Percentiles rank a stretch among this genome's conserved stretches.
Evolutionary conservation across 30 jellyfish, hydroid and myxozoan genomes (phyloP).

Genomic region (Mastigias papua): DNA sequence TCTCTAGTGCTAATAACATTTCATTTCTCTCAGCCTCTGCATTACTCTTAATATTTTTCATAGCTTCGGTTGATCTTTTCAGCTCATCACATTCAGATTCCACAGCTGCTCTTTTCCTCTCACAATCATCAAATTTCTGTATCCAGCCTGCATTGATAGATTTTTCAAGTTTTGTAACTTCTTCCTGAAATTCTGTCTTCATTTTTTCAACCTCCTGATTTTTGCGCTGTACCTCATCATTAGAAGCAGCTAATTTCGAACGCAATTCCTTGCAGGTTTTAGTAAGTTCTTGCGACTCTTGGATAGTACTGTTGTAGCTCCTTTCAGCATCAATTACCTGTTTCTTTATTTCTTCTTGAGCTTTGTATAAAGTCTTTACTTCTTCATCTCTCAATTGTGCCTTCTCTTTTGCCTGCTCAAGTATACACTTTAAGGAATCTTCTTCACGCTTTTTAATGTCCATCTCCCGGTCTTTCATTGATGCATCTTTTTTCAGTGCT

Average conservation of each 20-base stretch:
- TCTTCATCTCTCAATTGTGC: constrained; percentile 18
- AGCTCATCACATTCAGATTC: constrained; percentile 19
- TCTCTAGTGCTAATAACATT: not conserved
- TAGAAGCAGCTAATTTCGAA: not conserved
- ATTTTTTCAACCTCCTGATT: constrained; percentile 36
- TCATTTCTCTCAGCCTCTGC: not conserved
- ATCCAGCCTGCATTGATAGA: constrained; percentile 1
- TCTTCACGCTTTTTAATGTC: constrained; percentile 19
- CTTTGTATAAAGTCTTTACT: not conserved
- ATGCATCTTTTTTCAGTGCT: constrained; percentile 15
- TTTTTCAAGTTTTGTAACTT: constrained; percentile 9
- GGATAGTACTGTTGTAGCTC: constrained; percentile 54
- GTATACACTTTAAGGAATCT: constrained; percentile 16
- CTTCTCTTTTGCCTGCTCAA: constrained; percentile 31
- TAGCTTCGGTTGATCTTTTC: not conserved
- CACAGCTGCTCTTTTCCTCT: not conserved
- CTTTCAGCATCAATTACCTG: constrained; percentile 38
- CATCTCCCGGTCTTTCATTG: constrained; percentile 35
- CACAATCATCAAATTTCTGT: constrained; percentile 12
- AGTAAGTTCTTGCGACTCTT: constrained; percentile 55
- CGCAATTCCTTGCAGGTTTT: constrained; percentile 12
- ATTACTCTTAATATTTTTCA: not conserved
- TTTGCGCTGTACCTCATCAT: constrained; percentile 35
- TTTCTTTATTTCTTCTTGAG: constrained; percentile 38
- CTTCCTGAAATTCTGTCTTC: constrained; percentile 68